Conservation (phyloP, 2,888 invertebrate species). For the Creontiades dilutus region DNA sequence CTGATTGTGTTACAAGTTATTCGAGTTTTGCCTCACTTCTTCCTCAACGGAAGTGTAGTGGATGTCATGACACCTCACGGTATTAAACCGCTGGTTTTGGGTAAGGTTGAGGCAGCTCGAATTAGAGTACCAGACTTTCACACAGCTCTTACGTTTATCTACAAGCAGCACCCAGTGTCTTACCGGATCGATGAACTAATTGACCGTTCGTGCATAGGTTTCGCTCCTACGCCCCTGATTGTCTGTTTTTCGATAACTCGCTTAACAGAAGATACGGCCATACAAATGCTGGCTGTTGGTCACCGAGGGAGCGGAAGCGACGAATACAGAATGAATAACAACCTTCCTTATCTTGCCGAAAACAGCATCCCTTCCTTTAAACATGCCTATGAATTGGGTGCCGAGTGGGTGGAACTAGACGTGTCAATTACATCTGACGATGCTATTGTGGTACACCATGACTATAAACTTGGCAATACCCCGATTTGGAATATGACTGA, state of each 20-base stretch:
- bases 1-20: constrained; percentile 30
- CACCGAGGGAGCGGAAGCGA: constrained; percentile 48
- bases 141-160: background rate
- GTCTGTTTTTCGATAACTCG: background rate
- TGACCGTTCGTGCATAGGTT: background rate
- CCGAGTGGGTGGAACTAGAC: constrained; percentile 40
- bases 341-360: background rate
- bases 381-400: constrained; percentile 2
- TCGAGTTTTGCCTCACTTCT: constrained; percentile 18
- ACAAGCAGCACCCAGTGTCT: constrained; percentile 1
- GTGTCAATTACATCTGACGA: constrained; percentile 53
- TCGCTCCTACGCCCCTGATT: background rate
- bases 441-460: constrained; percentile 34
- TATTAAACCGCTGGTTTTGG: constrained; percentile 14
- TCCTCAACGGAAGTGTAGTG: constrained; percentile 40
- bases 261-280: background rate
- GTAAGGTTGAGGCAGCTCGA: background rate
- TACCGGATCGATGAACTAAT: background rate
- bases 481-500: constrained; percentile 58
- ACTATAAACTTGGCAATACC: constrained; percentile 6
- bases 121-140: constrained; percentile 29
- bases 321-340: constrained; percentile 24
- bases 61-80: constrained; percentile 5
- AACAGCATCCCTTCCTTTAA: constrained; percentile 28
- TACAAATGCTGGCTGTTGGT: background rate